Conservation (phyloP, 2,888 invertebrate species). For the Erpobdella octoculata region DNA sequence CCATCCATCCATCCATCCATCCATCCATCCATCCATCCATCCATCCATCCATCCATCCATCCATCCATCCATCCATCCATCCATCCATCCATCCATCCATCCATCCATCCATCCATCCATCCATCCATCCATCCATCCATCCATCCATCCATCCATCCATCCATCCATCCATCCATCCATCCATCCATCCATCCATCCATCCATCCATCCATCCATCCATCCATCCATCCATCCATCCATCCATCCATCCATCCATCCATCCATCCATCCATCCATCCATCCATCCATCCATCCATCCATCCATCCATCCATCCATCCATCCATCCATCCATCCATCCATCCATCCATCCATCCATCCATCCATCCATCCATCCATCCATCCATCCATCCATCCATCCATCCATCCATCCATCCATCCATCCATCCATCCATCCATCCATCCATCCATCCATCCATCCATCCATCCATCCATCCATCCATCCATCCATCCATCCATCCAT, state of each 20-base stretch:
- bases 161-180: constrained; percentile 11
- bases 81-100: constrained; percentile 17
- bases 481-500: constrained; percentile 15
- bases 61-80: constrained; percentile 15
- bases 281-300: constrained; percentile 17
- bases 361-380: constrained; percentile 17
- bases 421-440: constrained; percentile 12
- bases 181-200: constrained; percentile 15
- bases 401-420: constrained; percentile 15
- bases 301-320: constrained; percentile 15
- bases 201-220: constrained; percentile 14
- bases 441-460: constrained; percentile 10
- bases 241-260: constrained; percentile 15
- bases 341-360: constrained; percentile 15
- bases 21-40: constrained; percentile 15
- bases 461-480: constrained; percentile 15
- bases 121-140: constrained; percentile 15
- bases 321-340: constrained; percentile 12
- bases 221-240: constrained; percentile 15
- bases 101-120: constrained; percentile 11
- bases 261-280: constrained; percentile 12
- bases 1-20: constrained; percentile 17
- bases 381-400: constrained; percentile 11
- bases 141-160: constrained; percentile 17
- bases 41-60: constrained; percentile 12